Evolutionary conservation across 2,888 invertebrate genomes (phyloP), one percentile per base, ranked within the genome.

Genomic region (Xylocampa areola): DNA sequence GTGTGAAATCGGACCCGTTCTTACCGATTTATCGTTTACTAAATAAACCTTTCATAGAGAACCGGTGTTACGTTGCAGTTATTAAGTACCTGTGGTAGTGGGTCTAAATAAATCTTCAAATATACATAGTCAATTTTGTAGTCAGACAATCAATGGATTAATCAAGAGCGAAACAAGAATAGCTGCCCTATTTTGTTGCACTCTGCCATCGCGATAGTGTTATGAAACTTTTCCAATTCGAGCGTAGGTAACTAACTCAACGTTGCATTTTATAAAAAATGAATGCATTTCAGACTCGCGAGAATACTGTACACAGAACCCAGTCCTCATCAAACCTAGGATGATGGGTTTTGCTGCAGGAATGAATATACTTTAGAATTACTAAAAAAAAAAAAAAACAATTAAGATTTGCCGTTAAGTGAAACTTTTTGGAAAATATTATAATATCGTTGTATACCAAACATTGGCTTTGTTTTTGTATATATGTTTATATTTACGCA

Each of bases 191-290:
- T 19, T 54, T 60, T 45, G n/a, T 57, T 49, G 35, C 36, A 37
- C 29, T 33, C 37, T 13, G 32, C 36, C 13, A 39, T 54, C 13
- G 45, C 29, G 35, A 23, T 43, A 51, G 27, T n/a, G 47, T 45
- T 51, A 25, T 23, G 44, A 37, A 58, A 68, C 44, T 61, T 68
- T 72, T 61, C 49, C 49, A 55, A 72, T 73, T 72, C 53, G 45
- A 54, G n/a, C 40, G 39, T 51, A 19, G 44, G 36, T 33, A 37
- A 39, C 68, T 49, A 25, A 45, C 21, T 21, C 3, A 61, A 44
- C 53, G 64, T 13, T 58, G 58, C 48, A 57, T 68, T 60, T 65
- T 65, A 68, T 68, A 50, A 63, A 66, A 66, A 68, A 68, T 32
- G 29, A n/a, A 61, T 47, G 43, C 39, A 41, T 14, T 33, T 35